phyloP scores from a whole-genome alignment of 2,113 vertebrate genomes.

The Lichenostomus cassidix region DNA sequence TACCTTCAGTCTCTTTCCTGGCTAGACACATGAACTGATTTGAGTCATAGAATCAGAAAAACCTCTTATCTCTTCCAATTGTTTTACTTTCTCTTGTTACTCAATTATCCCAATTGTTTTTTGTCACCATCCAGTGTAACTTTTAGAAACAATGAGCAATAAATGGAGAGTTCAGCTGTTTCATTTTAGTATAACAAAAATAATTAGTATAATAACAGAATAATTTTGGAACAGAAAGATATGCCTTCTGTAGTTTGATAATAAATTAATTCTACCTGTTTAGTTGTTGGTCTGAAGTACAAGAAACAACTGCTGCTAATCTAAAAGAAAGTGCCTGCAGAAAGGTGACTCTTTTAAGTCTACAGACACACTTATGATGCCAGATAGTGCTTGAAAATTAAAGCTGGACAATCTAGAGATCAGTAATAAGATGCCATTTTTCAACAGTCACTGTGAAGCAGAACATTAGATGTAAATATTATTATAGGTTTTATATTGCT shows the following conservation, averaged over 20 bases:
- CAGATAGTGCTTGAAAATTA: neutral
- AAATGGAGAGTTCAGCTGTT: neutral
- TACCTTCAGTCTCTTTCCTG: neutral
- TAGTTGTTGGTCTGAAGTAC: neutral
- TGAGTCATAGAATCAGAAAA: slow-evolving; percentile 1
- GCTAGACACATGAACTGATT: neutral
- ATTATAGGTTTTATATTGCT: neutral
- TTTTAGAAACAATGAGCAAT: neutral
- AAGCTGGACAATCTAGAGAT: neutral
- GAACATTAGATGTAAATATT: neutral
- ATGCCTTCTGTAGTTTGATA: neutral
- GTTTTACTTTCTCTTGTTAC: slow-evolving; percentile 12
- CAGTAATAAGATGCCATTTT: neutral
- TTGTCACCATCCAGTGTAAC: neutral
- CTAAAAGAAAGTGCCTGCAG: neutral
- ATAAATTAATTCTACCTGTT: neutral
- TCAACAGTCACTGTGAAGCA: neutral
- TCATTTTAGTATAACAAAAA: neutral
- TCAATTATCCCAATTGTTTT: neutral
- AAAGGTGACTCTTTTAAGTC: neutral
- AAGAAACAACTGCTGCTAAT: neutral
- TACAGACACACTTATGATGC: neutral
- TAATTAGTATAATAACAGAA: neutral
- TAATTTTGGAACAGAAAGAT: neutral
- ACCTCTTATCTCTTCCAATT: neutral